Evolutionary conservation across 2,888 invertebrate genomes (phyloP), one percentile per base, ranked within the genome.

Genomic region (Agriopis marginaria): DNA sequence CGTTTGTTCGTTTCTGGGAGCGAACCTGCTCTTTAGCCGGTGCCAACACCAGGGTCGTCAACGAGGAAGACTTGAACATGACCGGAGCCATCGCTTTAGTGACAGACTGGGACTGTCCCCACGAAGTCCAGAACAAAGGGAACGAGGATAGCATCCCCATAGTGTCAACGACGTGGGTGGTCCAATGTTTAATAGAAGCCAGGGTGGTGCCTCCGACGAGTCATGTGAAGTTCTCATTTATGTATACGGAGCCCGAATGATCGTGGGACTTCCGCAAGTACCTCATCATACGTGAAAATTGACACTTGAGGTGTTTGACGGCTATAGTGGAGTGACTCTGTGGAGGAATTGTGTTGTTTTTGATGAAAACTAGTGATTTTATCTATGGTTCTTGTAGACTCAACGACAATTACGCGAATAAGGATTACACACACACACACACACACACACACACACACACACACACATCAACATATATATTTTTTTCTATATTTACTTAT

Each of bases 101-200:
- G n/a, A 95, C 96, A 0, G 96, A 96, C 72, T 90, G 87, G 77
- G 95, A 95, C 63, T 96, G 96, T 75, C 95, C 96, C 0, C 91
- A 94, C 66, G 95, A 95, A 63, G 87, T 93, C 0, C 93, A 93
- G 60, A 93, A 93, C 70, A 93, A 92, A 68, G 96, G 96, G 0
- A 90, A 92, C 65, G 90, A 94, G 63, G 95, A 95, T 78, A 93
- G 91, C 66, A 91, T 96, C n/a, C 96, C 97, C 0, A 79, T 97
- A 0, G 96, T 97, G 0, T 96, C 96, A 0, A 95, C 96, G 0
- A 95, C 95, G 2, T 97, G 97, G 97, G 90, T 97, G 0, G 94
- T 96, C 6, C 96, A 97, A 78, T 96, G 95, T 76, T 88, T 97
- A 50, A 95, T 97, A 70, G 95, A 95, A 77, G 96, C 96, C 2